Base-by-base conservation (phyloP, 2,797 vertebrate species). In the Siniperca scherzeri region DNA sequence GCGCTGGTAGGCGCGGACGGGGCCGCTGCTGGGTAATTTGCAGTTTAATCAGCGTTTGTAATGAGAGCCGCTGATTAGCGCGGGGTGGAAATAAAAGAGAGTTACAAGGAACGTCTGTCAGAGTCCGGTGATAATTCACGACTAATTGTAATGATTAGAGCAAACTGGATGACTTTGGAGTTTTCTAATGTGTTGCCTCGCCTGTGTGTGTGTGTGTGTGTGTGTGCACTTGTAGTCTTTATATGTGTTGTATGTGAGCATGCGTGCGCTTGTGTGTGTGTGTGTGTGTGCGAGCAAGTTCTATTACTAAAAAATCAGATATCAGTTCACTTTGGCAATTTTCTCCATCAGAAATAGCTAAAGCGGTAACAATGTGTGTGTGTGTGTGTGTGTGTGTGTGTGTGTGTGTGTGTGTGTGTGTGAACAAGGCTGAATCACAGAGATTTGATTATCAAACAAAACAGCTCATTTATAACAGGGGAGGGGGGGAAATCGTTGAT, bases 71-170 rank as follows among this genome's bases (percentile, higher is more conserved):
- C 98, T 99, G 98, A 99, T 98, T 99, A 99, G 97, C 89, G 89
- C 91, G 88, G 92, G 93, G 97, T 99, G 98, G 97, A 99, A 99
- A 99, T 99, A 98, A 99, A 99, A 99, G 97, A 99, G 98, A 99
- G 98, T 98, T 99, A 99, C 98, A 99, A 99, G 98, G 97, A 99
- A 99, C 98, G 97, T 99, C 98, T 99, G 98, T 99, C 98, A 99
- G 98, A 98, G 97, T 98, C 98, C 97, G 97, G 97, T 97, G 97
- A 98, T 99, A 99, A 99, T 99, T 99, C 97, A 97, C 97, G 95
- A 97, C 97, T 99, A 99, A 99, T 99, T 99, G 98, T 98, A 96
- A 97, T 98, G 97, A 99, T 99, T 98, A 98, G 97, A 96, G 97
- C 97, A 98, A 99, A 99, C 97, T 98, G 98, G 97, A 99, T 98